Base-by-base conservation (phyloP, 2,113 vertebrate species). In the Heptranchias perlo region DNA sequence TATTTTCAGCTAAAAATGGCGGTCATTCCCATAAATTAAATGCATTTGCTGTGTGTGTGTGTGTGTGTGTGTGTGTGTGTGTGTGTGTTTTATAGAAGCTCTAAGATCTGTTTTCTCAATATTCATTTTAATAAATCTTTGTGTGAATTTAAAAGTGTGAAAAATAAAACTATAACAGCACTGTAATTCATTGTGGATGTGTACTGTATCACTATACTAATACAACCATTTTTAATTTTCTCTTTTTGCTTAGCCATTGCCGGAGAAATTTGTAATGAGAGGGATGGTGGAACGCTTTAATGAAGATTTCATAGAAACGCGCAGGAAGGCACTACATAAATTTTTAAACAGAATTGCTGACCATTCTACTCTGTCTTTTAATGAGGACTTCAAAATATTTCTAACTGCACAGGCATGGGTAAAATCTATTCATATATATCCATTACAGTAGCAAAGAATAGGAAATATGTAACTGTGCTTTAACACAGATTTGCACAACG, bases 221-320 rank as follows among this genome's bases (percentile, higher is more conserved):
- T 73, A 44, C 16, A 73, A 95, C 47, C 13, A 31, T 31, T 69
- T 31, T 52, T 69, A 49, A 73, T 96, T 84, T 31, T 96, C 96
- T 96, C 64, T 96, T 96, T 96, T 96, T 78, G 95, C 44, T 96
- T 96, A 99, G 99, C 99, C 99, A 0, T 97, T 99, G 96, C 99
- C 99, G 3, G 99, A 99, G 97, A 99, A 99, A 97, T 99, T 99
- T 97, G 98, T 99, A 96, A 98, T 99, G 97, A 99, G 98, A 96
- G 98, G 99, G 96, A 99, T 99, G 98, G 98, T 99, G 97, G 99
- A 99, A 69, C 98, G 99, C 96, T 99, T 99, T 97, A 99, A 97
- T 23, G 97, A 99, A 0, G 98, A 99, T 97, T 99, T 99, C 97
- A 99, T 99, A 16, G 98, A 99, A 97, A 99, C 98, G 13, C 98